Percentiles rank a stretch among this genome's conserved stretches.
These are phyloP conservation scores for Diplosoma virens DNA, from an alignment of 23 tunicate genomes.

Conservation along the genomic window DNA sequence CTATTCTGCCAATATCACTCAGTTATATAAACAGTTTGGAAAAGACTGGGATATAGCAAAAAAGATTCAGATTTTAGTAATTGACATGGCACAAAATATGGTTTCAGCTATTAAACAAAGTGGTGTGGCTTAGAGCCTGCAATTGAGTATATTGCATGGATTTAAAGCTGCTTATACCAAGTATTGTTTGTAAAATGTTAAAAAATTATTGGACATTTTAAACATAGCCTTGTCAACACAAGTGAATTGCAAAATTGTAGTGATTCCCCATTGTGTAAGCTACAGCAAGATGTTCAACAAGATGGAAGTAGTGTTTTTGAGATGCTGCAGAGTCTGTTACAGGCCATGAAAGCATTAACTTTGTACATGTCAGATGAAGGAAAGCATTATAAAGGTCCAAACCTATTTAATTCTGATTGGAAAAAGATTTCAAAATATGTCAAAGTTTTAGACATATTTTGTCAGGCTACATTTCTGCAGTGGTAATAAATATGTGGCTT, in stretches of 20 bases:
- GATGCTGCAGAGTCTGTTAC: too few species aligned
- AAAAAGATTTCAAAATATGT: not conserved
- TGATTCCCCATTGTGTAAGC: not conserved
- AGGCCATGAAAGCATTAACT: not conserved
- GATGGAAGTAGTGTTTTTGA: too few species aligned
- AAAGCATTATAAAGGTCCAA: not conserved
- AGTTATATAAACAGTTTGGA: not conserved
- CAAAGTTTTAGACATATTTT: not conserved
- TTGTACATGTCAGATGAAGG: not conserved
- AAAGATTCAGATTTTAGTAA: not conserved
- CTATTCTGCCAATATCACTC: not conserved
- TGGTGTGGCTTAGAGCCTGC: not conserved
- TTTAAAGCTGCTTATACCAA: not conserved
- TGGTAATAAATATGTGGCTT: not conserved
- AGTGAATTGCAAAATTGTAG: not conserved
- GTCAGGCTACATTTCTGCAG: not conserved
- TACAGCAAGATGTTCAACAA: too few species aligned
- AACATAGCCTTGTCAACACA: not conserved
- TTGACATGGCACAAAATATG: not conserved
- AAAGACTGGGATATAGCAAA: not conserved
- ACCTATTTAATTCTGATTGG: not conserved
- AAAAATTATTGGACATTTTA: not conserved
- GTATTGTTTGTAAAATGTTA: not conserved
- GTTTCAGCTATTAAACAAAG: not conserved
- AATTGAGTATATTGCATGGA: not conserved